Evolutionary conservation across 2,113 vertebrate genomes (phyloP).

Genomic region (Eulacestoma nigropectus): DNA sequence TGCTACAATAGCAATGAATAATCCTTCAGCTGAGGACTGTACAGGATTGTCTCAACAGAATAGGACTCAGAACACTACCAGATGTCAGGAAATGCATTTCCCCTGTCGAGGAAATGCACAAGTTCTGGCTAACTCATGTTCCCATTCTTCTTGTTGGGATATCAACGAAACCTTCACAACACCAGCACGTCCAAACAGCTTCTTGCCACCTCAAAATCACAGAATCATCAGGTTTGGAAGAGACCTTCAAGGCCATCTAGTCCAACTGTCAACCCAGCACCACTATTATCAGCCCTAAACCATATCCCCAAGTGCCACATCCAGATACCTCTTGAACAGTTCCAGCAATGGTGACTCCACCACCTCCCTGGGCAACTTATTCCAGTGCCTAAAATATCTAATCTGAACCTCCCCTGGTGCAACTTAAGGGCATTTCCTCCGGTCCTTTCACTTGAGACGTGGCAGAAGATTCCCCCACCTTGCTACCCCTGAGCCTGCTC

Average conservation of each 20-base stretch:
- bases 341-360: background rate
- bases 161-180: background rate
- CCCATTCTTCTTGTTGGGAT: background rate
- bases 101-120: fast-evolving
- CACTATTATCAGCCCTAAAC: background rate
- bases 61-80: background rate
- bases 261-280: background rate
- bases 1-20: background rate
- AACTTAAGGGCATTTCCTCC: background rate
- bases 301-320: background rate
- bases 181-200: background rate
- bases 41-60: background rate
- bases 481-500: background rate
- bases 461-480: too few species aligned
- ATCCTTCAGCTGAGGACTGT: background rate
- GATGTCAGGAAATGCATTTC: background rate
- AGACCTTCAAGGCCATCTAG: background rate
- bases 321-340: background rate
- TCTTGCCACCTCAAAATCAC: background rate
- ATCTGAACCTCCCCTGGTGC: background rate
- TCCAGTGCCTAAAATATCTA: background rate
- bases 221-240: background rate
- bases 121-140: background rate
- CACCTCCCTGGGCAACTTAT: background rate
- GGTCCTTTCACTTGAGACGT: background rate